Conservation (phyloP, 2,113 vertebrate species). For the Spilogale gracilis region DNA sequence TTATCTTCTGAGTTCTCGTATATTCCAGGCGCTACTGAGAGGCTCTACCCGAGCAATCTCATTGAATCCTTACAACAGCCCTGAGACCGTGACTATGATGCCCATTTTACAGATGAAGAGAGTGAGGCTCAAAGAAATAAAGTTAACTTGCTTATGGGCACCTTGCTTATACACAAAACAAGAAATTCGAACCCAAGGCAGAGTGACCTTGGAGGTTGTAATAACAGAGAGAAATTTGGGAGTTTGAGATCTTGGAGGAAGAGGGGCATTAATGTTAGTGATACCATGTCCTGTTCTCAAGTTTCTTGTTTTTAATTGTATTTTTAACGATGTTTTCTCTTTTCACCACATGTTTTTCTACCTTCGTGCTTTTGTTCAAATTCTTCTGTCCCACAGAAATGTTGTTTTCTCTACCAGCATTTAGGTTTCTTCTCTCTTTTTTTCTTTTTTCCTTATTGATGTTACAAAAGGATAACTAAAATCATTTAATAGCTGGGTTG, state of each 20-base stretch:
- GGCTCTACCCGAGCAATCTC: background rate
- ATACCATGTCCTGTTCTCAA: background rate
- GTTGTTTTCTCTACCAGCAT: background rate
- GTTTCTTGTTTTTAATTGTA: slow-evolving; percentile 24
- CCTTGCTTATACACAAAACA: background rate
- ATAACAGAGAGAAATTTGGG: background rate
- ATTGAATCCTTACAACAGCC: background rate
- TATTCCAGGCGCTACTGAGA: background rate
- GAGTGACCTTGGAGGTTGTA: background rate
- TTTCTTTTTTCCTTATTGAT: background rate
- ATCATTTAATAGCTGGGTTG: background rate
- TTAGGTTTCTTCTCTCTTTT: background rate
- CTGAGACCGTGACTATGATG: background rate
- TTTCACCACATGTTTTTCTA: background rate
- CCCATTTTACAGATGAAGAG: background rate
- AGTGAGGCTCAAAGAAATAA: background rate
- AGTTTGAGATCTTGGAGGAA: background rate
- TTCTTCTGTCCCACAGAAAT: slow-evolving; percentile 24
- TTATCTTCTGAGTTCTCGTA: background rate
- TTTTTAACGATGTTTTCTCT: background rate
- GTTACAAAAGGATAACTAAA: background rate
- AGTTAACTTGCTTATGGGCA: background rate
- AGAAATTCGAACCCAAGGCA: background rate
- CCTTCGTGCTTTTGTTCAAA: slow-evolving; percentile 19
- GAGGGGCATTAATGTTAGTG: background rate